Conservation (phyloP, 2,888 invertebrate genomes). For the Cantharis nigra region DNA sequence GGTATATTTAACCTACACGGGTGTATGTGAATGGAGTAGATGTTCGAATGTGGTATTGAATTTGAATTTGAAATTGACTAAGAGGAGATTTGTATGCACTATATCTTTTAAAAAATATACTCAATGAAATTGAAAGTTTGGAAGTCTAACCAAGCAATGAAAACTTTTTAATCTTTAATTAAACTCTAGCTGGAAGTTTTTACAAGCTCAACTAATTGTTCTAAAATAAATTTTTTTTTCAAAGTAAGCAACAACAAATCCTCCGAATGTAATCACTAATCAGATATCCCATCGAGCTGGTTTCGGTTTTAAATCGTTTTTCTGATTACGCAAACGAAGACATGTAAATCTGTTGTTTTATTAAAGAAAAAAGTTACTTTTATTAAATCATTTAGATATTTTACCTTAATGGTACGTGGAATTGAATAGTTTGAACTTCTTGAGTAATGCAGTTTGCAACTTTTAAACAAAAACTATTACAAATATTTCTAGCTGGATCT, state of each 20-base stretch:
- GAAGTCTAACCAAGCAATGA: neutral
- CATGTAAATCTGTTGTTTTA: neutral
- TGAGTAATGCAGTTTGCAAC: too few relatives aligned
- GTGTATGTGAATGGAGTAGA: conserved; percentile 8
- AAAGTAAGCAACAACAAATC: neutral
- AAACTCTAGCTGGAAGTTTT: neutral
- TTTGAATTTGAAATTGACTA: conserved; percentile 15
- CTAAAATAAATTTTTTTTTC: neutral
- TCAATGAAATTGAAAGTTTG: neutral
- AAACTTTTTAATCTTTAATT: neutral
- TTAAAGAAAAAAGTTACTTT: neutral
- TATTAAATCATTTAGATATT: neutral
- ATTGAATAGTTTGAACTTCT: too few relatives aligned
- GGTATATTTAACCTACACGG: conserved; percentile 11
- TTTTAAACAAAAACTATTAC: too few relatives aligned
- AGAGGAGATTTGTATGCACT: neutral
- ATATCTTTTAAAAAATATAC: neutral
- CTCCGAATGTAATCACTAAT: neutral
- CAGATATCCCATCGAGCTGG: neutral
- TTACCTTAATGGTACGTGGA: neutral
- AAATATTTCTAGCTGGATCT: too few relatives aligned
- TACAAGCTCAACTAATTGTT: neutral
- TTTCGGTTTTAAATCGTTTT: neutral
- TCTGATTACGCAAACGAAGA: neutral
- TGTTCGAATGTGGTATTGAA: conserved; percentile 7